Evolutionary conservation across 2,113 vertebrate species (phyloP).

Genomic region (Nycticryphes semicollaris): DNA sequence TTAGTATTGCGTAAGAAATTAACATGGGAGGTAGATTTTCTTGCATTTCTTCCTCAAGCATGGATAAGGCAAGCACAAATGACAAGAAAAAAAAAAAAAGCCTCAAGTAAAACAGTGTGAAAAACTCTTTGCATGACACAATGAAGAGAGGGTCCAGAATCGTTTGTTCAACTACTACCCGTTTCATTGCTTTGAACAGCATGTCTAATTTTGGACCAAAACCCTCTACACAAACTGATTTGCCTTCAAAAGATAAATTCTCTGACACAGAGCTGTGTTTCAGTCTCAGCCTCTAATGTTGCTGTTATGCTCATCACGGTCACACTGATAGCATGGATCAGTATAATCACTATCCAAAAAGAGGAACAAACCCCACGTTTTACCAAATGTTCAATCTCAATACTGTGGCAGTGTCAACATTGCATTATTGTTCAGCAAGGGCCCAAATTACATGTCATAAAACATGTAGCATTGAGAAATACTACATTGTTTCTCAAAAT

Average conservation of each 20-base stretch:
- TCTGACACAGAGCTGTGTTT: background rate
- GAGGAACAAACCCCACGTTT: background rate
- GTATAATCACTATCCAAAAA: background rate
- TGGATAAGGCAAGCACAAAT: background rate
- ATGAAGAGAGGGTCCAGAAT: background rate
- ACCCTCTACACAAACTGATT: background rate
- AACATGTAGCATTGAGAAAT: too few species aligned
- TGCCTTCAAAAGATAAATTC: background rate
- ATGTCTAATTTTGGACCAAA: background rate
- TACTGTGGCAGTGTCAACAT: background rate
- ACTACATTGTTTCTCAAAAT: background rate
- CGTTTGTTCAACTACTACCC: background rate
- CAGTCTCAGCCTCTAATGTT: background rate
- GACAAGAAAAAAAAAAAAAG: background rate
- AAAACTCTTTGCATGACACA: background rate
- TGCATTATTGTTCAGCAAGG: background rate
- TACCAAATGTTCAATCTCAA: background rate
- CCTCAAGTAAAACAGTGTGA: background rate
- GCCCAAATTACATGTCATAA: background rate
- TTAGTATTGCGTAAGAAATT: background rate
- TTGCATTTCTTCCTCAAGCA: background rate
- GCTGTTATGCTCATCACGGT: background rate
- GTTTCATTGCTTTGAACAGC: background rate
- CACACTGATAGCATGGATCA: background rate
- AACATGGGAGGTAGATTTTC: background rate